Evolutionary conservation across 2,888 invertebrate genomes (phyloP), one percentile per base, ranked within the genome.

Genomic region (Tribolium freemani): DNA sequence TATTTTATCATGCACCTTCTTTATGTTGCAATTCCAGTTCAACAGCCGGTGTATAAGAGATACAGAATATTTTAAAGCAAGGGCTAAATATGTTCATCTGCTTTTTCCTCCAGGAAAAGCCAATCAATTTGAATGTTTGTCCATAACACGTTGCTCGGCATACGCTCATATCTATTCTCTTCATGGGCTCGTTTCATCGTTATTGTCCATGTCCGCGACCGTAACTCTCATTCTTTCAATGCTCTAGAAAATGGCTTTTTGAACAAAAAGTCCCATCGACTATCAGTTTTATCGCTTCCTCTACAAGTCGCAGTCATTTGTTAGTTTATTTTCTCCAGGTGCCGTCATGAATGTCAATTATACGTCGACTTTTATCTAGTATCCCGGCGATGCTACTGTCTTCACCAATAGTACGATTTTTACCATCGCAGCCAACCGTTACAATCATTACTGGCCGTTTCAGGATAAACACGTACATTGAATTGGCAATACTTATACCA

Each of bases 231-330:
- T 11, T n/a, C 50, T 50, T 11, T 20, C 13, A 50, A 8, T 53
- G 30, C 53, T 57, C 48, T 50, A 50, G 61, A 61, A 61, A 64
- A 63, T 51, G 53, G 3, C 3, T 11, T 66, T 45, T 66, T 45
- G 44, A 26, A 10, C 11, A 67, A 67, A 67, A 67, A 57, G 30
- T 21, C 26, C 9, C 50, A 21, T 53, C 21, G 5, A 70, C 57
- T 48, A 54, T 66, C 76, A 73, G 70, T 73, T 76, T 78, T 78
- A 76, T 76, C 54, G 77, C 76, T 78, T 77, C 77, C 78, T 77
- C 75, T 77, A 77, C 76, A 76, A 75, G 75, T 31, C 58, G 58
- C 72, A 70, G 63, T 75, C 75, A 76, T 78, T 78, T 78, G 78
- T 76, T 75, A 54, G 56, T 75, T 75, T 76, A 75, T 78, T 75